Conservation (phyloP, 2,888 invertebrate genomes). For the Scaptomyza cyrtandrae region DNA sequence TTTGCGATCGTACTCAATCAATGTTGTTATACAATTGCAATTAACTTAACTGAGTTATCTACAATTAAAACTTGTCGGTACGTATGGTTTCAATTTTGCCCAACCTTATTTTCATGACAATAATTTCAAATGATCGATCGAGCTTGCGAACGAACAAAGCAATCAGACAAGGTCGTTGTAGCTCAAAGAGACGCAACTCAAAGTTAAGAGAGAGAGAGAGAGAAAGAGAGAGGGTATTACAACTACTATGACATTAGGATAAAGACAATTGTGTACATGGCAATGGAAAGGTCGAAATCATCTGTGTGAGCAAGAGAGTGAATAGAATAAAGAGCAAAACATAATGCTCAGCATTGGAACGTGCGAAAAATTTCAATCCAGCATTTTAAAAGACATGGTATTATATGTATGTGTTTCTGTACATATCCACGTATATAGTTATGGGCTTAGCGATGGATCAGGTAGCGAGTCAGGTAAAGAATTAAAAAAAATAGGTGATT, state of each 20-base stretch:
- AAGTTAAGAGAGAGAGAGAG: conserved; percentile 32
- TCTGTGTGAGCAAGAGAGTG: conserved; percentile 2
- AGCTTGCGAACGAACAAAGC: conserved; percentile 44
- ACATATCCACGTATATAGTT: neutral
- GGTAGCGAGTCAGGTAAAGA: conserved; percentile 46
- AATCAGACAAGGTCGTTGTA: conserved; percentile 70
- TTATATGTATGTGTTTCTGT: neutral
- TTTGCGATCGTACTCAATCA: conserved; percentile 18
- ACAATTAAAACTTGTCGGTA: conserved; percentile 53
- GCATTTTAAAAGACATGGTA: conserved; percentile 21
- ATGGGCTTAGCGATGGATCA: conserved; percentile 8
- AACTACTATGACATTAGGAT: neutral
- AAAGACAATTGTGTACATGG: conserved; percentile 4
- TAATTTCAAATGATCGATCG: conserved; percentile 69
- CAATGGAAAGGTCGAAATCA: conserved; percentile 33
- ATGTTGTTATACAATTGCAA: conserved; percentile 43
- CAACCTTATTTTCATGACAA: conserved; percentile 71
- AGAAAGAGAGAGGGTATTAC: conserved; percentile 26
- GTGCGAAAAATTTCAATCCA: conserved; percentile 70
- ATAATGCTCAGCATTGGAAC: conserved; percentile 42
- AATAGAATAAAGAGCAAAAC: neutral
- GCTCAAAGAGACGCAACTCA: conserved; percentile 16
- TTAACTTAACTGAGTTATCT: conserved; percentile 33
- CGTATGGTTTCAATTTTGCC: conserved; percentile 44
- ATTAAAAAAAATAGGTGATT: neutral